phyloP scores from a whole-genome alignment of 2,113 vertebrate species.

The Brevimyrus niger region DNA sequence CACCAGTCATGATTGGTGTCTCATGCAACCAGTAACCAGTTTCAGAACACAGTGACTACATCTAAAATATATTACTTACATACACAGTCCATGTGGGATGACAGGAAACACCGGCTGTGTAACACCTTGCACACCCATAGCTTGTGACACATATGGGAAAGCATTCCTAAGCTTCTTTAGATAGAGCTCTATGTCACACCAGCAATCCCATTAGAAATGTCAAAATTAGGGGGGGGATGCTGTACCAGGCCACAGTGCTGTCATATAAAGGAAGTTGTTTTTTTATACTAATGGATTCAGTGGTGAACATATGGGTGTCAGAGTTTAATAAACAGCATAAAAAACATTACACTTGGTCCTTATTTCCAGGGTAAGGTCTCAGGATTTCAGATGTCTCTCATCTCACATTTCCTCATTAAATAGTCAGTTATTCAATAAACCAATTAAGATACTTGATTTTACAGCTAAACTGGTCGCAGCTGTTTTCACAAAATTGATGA shows the following conservation, averaged over 20 bases:
- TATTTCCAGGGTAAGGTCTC: neutral
- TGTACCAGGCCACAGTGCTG: neutral
- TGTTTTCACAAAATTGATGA: neutral
- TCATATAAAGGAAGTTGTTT: neutral
- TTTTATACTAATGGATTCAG: neutral
- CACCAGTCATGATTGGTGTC: neutral
- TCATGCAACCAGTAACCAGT: neutral
- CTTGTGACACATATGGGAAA: neutral
- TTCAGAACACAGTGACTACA: neutral
- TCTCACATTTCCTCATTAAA: neutral
- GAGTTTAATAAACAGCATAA: neutral
- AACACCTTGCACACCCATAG: neutral
- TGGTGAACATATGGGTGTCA: neutral
- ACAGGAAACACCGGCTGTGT: neutral
- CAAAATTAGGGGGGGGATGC: neutral
- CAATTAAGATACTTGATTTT: neutral
- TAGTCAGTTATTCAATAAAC: neutral
- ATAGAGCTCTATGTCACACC: neutral
- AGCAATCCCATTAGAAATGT: neutral
- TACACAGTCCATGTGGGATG: neutral
- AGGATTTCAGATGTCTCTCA: neutral
- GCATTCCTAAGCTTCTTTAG: neutral
- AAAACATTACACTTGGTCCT: neutral
- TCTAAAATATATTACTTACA: neutral
- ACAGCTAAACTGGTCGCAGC: conserved; percentile 1